Conservation (phyloP, 2,888 invertebrate genomes). For the Paralinhomoeus sp. region DNA sequence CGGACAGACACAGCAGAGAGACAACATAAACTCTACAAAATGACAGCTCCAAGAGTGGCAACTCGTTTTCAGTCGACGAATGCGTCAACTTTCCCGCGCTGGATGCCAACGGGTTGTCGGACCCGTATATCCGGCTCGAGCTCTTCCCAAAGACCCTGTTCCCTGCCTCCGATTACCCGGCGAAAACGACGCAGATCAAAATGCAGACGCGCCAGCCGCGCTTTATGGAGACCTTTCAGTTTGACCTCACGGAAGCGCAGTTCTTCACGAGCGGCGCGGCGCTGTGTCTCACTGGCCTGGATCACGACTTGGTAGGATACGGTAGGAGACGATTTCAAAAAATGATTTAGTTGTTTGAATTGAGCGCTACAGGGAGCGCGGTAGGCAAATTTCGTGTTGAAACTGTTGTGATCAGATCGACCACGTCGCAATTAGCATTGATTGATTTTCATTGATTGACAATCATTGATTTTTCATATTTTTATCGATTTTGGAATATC, state of each 20-base stretch:
- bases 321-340: no score
- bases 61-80: conserved; percentile 10
- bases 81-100: conserved; percentile 9
- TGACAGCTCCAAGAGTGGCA: no score
- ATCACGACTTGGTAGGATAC: conserved; percentile 12
- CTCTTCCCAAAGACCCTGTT: conserved; percentile 14
- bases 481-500: no score
- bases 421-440: no score
- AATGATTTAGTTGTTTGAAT: no score
- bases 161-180: conserved; percentile 10
- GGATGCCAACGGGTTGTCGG: conserved; percentile 10
- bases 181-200: conserved; percentile 13
- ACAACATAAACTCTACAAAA: no score
- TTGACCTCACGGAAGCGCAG: conserved; percentile 12
- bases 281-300: conserved; percentile 14
- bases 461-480: no score
- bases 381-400: no score
- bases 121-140: conserved; percentile 17
- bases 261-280: conserved; percentile 16
- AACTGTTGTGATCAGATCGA: no score
- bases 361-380: no score
- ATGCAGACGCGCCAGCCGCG: conserved; percentile 12
- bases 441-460: no score
- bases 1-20: no score
- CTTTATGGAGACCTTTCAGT: conserved; percentile 13